Base-by-base conservation (phyloP, 1,140 invertebrate species). In the Latrodectus geometricus region DNA sequence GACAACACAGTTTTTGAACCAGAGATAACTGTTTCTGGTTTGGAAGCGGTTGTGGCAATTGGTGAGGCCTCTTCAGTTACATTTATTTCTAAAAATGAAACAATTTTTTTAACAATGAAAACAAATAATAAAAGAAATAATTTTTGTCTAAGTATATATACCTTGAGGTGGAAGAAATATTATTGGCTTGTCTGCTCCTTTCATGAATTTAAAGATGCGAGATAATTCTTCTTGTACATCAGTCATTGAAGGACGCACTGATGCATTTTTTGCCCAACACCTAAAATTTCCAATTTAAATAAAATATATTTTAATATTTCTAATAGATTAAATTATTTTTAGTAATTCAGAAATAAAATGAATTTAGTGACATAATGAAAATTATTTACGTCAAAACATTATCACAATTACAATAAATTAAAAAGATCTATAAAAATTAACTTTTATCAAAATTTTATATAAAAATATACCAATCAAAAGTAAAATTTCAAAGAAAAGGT, bases 231-330 rank as follows among this genome's bases (percentile, higher is more conserved):
- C 89, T 8, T 92, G 92, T 89, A 96, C 94, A 92, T 97, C 94
- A 79, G 95, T 93, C 97, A 99, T 98, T 74, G 95, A 95, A 7
- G 97, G 97, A 88, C 97, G 93, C 73, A 95, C 93, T 68, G 93
- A 92, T 4, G 97, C 95, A 90, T 94, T 92, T 90, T 95, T 94
- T 89, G 95, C 94, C 98, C 97, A 99, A 92, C 97, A 98, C 89
- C 94, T 95, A 87, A 84, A 90, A 89, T 49, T n/a, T n/a, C n/a
- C n/a, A n/a, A n/a, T n/a, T n/a, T n/a, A n/a, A n/a, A n/a, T n/a
- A n/a, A n/a, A n/a, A n/a, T n/a, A n/a, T n/a, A n/a, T n/a, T n/a
- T n/a, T n/a, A n/a, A n/a, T n/a, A n/a, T n/a, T n/a, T n/a, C n/a
- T n/a, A n/a, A n/a, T n/a, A n/a, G n/a, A n/a, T n/a, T n/a, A n/a